Evolutionary conservation across 2,113 vertebrate species (phyloP).

Genomic region (Semicossyphus pulcher): DNA sequence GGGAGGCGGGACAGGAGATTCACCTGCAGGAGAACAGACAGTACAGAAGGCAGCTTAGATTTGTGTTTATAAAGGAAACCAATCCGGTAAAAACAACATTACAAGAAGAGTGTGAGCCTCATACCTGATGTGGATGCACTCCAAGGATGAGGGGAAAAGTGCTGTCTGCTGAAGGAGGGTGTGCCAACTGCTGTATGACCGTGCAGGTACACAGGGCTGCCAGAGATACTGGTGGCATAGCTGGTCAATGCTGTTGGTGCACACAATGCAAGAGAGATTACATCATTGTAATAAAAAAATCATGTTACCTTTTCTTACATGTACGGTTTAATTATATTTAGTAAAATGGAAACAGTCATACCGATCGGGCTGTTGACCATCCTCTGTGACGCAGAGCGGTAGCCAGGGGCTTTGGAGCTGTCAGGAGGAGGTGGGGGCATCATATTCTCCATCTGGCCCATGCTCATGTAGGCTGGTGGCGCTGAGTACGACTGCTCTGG

Average conservation of each 20-base stretch:
- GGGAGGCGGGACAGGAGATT: slow-evolving; percentile 94
- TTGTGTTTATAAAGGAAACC: no score
- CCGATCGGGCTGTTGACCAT: slow-evolving; percentile 94
- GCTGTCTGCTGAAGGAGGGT: slow-evolving; percentile 98
- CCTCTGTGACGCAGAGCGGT: slow-evolving; percentile 92
- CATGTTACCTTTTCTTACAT: no score
- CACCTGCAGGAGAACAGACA: slow-evolving; percentile 83
- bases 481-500: slow-evolving; percentile 91
- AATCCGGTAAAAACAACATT: no score
- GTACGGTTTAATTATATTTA: no score
- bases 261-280: slow-evolving; percentile 80
- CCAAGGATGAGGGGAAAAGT: slow-evolving; percentile 99
- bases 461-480: slow-evolving; percentile 90
- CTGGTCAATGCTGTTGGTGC: slow-evolving; percentile 88
- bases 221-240: slow-evolving; percentile 95
- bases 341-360: slow-evolving; percentile 67
- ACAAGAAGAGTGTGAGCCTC: neutral
- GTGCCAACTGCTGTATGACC: slow-evolving; percentile 91
- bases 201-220: slow-evolving; percentile 94
- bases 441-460: slow-evolving; percentile 93
- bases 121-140: slow-evolving; percentile 97
- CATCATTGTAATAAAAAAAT: no score
- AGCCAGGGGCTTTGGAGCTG: slow-evolving; percentile 96
- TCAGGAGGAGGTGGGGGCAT: slow-evolving; percentile 89
- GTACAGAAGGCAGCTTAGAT: neutral